Conservation (phyloP, 2,797 vertebrate species). For the Cyclopterus lumpus region DNA sequence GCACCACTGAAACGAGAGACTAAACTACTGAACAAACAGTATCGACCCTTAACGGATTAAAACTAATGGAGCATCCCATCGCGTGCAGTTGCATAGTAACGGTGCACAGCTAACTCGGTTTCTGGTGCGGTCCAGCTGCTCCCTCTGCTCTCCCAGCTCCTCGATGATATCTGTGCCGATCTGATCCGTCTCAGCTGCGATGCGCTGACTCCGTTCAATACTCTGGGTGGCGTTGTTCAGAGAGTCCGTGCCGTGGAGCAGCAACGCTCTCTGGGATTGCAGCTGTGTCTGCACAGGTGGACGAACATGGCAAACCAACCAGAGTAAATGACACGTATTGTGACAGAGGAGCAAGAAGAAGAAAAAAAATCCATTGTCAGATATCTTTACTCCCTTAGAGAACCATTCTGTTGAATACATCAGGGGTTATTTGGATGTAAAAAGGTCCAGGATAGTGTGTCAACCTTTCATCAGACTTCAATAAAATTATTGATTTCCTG, state of each 20-base stretch:
- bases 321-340: background rate
- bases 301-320: background rate
- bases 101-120: constrained; percentile 84
- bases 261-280: constrained; percentile 91
- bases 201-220: constrained; percentile 92
- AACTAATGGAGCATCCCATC: background rate
- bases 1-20: background rate
- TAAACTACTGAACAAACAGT: background rate
- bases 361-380: background rate
- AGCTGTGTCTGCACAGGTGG: constrained; percentile 84
- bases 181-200: constrained; percentile 92
- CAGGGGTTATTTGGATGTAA: background rate
- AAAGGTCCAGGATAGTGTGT: background rate
- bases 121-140: constrained; percentile 93
- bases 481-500: background rate
- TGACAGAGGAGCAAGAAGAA: background rate
- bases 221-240: constrained; percentile 91
- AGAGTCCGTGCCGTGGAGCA: constrained; percentile 92
- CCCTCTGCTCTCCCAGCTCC: constrained; percentile 94
- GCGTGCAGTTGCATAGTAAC: accelerated
- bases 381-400: background rate
- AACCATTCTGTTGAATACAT: background rate
- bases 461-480: background rate
- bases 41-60: background rate
- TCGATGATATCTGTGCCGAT: constrained; percentile 95